Evolutionary conservation across 2,888 invertebrate genomes (phyloP).

Genomic region (Doris montereyensis): DNA sequence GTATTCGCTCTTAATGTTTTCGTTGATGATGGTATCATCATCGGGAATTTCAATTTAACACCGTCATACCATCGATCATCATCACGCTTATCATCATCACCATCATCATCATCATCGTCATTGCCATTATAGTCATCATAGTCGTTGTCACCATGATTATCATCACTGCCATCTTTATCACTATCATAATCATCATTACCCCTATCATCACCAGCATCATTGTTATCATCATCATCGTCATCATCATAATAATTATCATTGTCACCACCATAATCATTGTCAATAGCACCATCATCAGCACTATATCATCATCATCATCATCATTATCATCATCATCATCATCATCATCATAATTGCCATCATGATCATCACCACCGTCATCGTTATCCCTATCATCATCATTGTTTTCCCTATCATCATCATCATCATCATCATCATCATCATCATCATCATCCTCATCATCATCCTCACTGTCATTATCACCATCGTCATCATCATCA

Average conservation of each 20-base stretch:
- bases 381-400: background rate
- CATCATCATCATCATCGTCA: background rate
- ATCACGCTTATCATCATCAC: background rate
- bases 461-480: background rate
- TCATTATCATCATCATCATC: conserved; percentile 13
- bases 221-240: background rate
- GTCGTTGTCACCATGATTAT: background rate
- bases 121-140: background rate
- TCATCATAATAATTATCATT: background rate
- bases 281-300: background rate
- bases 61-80: background rate
- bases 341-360: background rate
- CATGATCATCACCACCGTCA: background rate
- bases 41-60: too few species aligned
- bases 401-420: background rate
- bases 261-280: too few species aligned
- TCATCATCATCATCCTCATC: too few species aligned
- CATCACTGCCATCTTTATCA: background rate
- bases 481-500: background rate
- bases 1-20: too few species aligned
- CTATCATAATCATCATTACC: background rate
- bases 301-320: conserved; percentile 8
- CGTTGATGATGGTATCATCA: too few species aligned
- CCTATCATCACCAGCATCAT: background rate
- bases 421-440: too few species aligned